Percentiles rank a stretch among this genome's conserved stretches.
Evolutionary conservation across 2,797 vertebrate genomes (phyloP).

Genomic region (Micromesistius poutassou): DNA sequence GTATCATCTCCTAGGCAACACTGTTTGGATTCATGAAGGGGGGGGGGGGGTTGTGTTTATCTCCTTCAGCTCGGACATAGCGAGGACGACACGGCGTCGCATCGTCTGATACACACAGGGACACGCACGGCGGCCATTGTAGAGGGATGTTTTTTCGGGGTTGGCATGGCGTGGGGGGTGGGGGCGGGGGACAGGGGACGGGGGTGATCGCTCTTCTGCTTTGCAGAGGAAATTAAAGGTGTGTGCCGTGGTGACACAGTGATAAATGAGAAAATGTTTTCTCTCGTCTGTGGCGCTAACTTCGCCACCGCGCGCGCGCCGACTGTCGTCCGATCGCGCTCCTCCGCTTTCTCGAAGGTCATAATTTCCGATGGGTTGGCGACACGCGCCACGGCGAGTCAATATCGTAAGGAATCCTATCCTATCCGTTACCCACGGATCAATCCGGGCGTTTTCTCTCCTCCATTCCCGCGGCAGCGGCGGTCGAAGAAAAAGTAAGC

Average conservation of each 20-base stretch:
- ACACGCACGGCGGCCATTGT: background rate
- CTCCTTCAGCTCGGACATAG: background rate
- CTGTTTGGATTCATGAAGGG: too few relatives aligned
- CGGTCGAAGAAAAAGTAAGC: background rate
- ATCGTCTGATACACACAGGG: background rate
- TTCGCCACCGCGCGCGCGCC: background rate
- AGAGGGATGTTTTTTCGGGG: background rate
- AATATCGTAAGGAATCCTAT: too few relatives aligned
- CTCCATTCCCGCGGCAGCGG: constrained; percentile 30
- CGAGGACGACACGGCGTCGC: background rate
- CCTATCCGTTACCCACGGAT: too few relatives aligned
- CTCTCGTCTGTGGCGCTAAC: background rate
- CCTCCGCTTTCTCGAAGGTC: background rate
- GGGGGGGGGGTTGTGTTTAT: background rate
- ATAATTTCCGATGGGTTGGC: too few relatives aligned
- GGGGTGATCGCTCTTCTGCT: constrained; percentile 44
- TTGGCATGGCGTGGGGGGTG: too few relatives aligned
- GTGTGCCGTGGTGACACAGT: constrained; percentile 13
- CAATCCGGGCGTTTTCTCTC: constrained; percentile 14
- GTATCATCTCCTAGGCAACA: too few relatives aligned
- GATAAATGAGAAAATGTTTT: background rate
- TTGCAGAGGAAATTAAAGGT: constrained; percentile 60
- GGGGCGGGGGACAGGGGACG: background rate
- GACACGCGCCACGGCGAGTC: too few relatives aligned
- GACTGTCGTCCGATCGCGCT: background rate